Percentiles rank a stretch among this genome's conserved stretches.
Evolutionary conservation across 2,888 invertebrate species (phyloP).

Genomic region (Andricus curvator): DNA sequence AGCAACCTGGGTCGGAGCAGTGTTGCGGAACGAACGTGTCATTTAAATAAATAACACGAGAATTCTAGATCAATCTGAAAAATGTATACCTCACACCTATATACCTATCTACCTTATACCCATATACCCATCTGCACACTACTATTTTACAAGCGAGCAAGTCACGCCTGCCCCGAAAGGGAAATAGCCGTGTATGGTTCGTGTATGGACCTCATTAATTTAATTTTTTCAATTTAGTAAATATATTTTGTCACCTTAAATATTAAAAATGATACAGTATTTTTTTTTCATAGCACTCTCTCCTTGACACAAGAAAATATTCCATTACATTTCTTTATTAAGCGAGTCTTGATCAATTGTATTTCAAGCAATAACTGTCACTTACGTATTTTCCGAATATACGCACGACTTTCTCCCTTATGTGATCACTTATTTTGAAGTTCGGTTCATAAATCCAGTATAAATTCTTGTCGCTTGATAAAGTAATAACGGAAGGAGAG

Average conservation of each 20-base stretch:
- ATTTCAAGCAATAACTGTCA: conserved; percentile 11
- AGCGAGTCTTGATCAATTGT: conserved; percentile 1
- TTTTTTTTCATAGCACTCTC: not conserved
- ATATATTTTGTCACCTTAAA: not conserved
- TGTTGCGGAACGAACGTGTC: too few relatives aligned
- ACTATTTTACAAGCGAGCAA: too few relatives aligned
- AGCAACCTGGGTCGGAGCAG: too few relatives aligned
- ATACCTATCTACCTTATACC: too few relatives aligned
- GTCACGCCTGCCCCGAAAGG: too few relatives aligned
- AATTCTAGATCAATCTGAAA: too few relatives aligned
- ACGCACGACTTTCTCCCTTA: not conserved
- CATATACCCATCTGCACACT: too few relatives aligned
- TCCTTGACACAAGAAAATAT: not conserved
- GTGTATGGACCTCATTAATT: too few relatives aligned
- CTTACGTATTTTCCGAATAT: not conserved
- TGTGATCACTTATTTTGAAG: conserved; percentile 9
- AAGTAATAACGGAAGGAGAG: conserved; percentile 38
- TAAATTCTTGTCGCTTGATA: conserved; percentile 6
- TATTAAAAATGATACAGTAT: not conserved
- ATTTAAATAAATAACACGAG: too few relatives aligned
- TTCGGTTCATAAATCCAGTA: conserved; percentile 16
- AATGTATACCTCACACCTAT: too few relatives aligned
- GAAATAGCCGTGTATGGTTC: too few relatives aligned
- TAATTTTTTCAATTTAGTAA: too few relatives aligned
- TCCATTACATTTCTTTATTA: not conserved